A percentile compares a stretch with the other conserved stretches of the same genome.
Evolutionary conservation across 2,113 vertebrate genomes (phyloP).

Genomic region (Cinclus mexicanus): DNA sequence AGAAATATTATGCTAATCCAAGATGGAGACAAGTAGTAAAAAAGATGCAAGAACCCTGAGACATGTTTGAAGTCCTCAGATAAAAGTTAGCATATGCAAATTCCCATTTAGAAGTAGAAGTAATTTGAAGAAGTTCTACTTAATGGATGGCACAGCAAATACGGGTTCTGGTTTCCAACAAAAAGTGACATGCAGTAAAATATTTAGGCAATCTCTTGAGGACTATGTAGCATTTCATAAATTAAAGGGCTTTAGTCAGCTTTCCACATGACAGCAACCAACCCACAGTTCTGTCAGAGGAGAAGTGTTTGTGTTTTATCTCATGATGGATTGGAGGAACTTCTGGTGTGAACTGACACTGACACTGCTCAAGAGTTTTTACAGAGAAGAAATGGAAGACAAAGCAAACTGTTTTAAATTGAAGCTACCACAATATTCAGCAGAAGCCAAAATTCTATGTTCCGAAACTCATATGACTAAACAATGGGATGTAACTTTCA

Average conservation of each 20-base stretch:
- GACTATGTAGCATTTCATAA: constrained; percentile 20
- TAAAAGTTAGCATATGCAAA: background rate
- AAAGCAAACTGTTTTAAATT: constrained; percentile 13
- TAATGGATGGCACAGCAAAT: background rate
- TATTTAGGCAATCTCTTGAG: constrained; percentile 53
- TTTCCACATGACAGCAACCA: constrained; percentile 8
- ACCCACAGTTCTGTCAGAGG: background rate
- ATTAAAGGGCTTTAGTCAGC: constrained; percentile 43
- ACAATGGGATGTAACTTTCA: background rate
- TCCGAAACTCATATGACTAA: background rate
- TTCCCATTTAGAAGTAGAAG: constrained; percentile 11
- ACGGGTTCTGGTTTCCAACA: constrained; percentile 50
- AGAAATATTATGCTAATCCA: background rate
- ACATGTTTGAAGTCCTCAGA: background rate
- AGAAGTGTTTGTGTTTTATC: constrained; percentile 44
- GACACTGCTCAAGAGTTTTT: background rate
- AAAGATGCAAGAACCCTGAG: background rate
- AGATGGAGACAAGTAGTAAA: background rate
- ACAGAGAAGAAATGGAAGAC: background rate
- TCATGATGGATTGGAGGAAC: background rate
- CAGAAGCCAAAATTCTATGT: background rate
- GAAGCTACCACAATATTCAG: background rate
- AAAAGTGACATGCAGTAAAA: constrained; percentile 53
- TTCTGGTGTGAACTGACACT: background rate
- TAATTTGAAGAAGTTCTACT: constrained; percentile 22